Conservation (phyloP, 37 sponge, comb jelly and placozoan genomes). For the Aplysina aerophoba region DNA sequence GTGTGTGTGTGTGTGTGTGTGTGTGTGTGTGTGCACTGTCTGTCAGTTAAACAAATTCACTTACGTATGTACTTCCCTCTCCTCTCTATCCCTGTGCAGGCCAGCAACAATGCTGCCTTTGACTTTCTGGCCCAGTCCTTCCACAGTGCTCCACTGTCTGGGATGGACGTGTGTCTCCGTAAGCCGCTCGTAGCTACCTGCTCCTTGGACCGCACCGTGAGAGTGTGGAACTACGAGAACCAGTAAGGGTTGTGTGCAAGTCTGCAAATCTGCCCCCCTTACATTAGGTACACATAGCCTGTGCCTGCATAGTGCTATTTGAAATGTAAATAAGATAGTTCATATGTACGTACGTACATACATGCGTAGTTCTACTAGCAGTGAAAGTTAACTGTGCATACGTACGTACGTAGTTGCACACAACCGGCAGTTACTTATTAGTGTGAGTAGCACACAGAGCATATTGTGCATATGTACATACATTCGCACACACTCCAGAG, state of each 20-base stretch:
- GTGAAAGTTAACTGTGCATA: too few species aligned
- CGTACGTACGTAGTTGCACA: too few species aligned
- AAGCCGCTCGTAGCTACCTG: slow-evolving; percentile 97
- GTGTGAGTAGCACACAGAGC: too few species aligned
- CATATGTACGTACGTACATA: slow-evolving; percentile 13
- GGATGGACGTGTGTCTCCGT: slow-evolving; percentile 91
- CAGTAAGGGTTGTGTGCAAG: slow-evolving; percentile 49
- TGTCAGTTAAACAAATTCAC: too few species aligned
- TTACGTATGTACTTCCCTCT: too few species aligned
- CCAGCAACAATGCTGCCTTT: slow-evolving; percentile 55
- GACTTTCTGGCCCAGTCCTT: slow-evolving; percentile 74
- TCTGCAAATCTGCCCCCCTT: background rate
- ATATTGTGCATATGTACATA: too few species aligned
- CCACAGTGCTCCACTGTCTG: slow-evolving; percentile 80
- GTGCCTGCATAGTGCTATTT: slow-evolving; percentile 8
- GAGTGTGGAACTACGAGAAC: slow-evolving; percentile 97
- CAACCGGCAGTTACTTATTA: too few species aligned
- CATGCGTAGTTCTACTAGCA: slow-evolving; percentile 1
- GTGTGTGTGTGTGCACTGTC: too few species aligned
- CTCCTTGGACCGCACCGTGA: slow-evolving; percentile 90
- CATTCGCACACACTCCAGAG: too few species aligned
- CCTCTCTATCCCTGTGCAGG: background rate
- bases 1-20: too few species aligned
- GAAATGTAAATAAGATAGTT: too few species aligned
- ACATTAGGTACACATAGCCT: too few species aligned